These are phyloP conservation scores for Acromyrmex heyeri DNA, from an alignment of 1,140 invertebrate species.

Conservation along the genomic window DNA sequence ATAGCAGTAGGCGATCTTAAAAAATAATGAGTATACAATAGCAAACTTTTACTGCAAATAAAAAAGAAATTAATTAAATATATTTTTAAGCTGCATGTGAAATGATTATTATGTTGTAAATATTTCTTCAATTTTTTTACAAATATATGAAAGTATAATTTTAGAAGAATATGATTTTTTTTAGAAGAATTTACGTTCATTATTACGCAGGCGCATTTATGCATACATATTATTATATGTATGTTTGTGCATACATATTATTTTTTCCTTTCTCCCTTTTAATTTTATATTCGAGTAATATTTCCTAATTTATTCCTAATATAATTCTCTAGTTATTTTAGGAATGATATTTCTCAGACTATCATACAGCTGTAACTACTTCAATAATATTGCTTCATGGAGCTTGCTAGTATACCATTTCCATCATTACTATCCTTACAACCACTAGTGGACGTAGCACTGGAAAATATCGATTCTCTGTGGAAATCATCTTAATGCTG, in stretches of 20 bases:
- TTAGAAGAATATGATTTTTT: neutral
- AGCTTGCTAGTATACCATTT: neutral
- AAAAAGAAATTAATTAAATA: neutral
- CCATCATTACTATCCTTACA: conserved; percentile 30
- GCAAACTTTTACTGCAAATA: neutral
- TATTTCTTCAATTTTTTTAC: neutral
- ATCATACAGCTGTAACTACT: neutral
- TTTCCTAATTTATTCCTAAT: neutral
- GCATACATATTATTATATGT: too few relatives aligned
- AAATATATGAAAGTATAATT: neutral
- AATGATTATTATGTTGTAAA: neutral
- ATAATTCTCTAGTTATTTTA: conserved; percentile 11
- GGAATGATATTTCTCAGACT: conserved; percentile 12
- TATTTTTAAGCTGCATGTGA: neutral
- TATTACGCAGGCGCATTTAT: neutral
- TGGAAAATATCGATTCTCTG: conserved; percentile 43
- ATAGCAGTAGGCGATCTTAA: neutral
- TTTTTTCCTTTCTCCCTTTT: neutral
- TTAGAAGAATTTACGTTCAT: neutral
- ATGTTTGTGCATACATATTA: neutral
- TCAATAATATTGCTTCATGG: conserved; percentile 1
- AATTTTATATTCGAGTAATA: neutral
- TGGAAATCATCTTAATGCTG: conserved; percentile 52
- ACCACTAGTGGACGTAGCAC: neutral
- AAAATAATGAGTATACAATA: neutral